Percentiles rank a stretch among this genome's conserved stretches.
Conservation (phyloP, 2,113 vertebrate species). For the Odobenus rosmarus region DNA sequence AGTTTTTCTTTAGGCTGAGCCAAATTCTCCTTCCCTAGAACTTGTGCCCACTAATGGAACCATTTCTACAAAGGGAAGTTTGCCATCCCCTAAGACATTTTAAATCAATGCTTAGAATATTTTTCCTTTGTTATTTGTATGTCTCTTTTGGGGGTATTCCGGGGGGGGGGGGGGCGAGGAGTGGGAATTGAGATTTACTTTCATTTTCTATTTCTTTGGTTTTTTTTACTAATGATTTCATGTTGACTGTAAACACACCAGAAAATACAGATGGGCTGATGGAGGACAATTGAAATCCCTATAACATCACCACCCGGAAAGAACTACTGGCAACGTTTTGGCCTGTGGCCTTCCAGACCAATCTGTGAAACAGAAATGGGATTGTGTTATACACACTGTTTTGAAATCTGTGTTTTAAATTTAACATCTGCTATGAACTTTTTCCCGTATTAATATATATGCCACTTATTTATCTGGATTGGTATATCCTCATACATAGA, state of each 20-base stretch:
- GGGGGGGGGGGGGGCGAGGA: neutral
- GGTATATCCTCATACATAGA: neutral
- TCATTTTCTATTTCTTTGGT: neutral
- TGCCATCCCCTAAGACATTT: neutral
- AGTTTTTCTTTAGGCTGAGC: neutral
- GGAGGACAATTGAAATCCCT: neutral
- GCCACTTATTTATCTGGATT: neutral
- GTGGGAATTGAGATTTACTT: neutral
- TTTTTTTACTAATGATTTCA: neutral
- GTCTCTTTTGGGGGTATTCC: neutral
- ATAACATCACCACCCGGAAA: neutral
- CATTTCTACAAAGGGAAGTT: neutral
- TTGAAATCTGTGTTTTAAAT: neutral
- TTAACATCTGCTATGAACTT: neutral
- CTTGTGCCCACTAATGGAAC: neutral
- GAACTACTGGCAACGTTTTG: neutral
- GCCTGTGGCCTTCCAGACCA: neutral
- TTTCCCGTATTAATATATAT: neutral
- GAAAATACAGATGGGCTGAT: neutral
- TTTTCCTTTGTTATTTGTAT: conserved; percentile 15
- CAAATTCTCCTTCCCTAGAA: neutral
- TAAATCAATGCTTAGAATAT: neutral
- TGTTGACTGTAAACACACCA: neutral
- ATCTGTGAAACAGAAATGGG: neutral
- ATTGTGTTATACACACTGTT: neutral